Evolutionary conservation across 2,113 vertebrate genomes (phyloP).

Genomic region (Petaurus breviceps): DNA sequence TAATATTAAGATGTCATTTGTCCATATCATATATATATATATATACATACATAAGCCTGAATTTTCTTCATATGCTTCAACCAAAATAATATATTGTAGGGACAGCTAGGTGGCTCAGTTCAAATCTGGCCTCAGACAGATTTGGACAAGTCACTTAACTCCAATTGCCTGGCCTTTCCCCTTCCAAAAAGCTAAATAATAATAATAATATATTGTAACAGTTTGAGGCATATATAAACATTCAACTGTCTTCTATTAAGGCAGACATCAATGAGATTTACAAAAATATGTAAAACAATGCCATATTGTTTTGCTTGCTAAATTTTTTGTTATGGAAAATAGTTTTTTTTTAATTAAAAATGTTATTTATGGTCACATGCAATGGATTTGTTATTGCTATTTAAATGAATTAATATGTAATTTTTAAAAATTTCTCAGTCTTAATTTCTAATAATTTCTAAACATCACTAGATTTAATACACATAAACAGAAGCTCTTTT

Average conservation of each 20-base stretch:
- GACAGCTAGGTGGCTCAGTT: too few relatives aligned
- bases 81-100: neutral
- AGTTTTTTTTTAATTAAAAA: neutral
- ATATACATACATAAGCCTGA: too few relatives aligned
- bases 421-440: neutral
- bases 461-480: neutral
- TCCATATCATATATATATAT: too few relatives aligned
- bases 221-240: neutral
- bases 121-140: too few relatives aligned
- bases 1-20: neutral
- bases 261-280: neutral
- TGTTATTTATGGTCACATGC: neutral
- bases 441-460: neutral
- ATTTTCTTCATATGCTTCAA: neutral
- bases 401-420: neutral
- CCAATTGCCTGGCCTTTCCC: too few relatives aligned
- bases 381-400: neutral
- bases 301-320: neutral
- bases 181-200: too few relatives aligned
- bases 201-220: neutral
- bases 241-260: neutral
- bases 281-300: neutral
- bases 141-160: too few relatives aligned
- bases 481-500: neutral
- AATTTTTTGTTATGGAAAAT: neutral